Base-by-base conservation (phyloP, 1,140 invertebrate genomes). In the Pomacea maculata region DNA sequence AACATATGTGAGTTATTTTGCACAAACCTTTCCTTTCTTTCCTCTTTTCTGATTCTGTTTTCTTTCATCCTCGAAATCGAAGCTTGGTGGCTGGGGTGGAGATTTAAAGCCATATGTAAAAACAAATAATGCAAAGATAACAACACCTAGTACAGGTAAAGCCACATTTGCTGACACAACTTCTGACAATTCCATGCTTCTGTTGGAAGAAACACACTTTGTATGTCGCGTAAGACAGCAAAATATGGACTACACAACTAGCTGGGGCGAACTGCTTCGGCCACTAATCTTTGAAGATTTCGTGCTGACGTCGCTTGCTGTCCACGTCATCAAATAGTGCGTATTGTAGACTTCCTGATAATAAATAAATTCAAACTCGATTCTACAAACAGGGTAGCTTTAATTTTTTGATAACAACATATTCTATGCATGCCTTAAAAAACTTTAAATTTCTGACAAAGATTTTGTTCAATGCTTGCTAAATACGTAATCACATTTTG, bases 81-180 rank as follows among this genome's bases (percentile, higher is more conserved):
- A 91, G 84, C 88, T 91, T 67, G 91, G 90, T 78, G 91, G 91
- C 79, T 90, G 90, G 63, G 85, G 88, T 71, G 91, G 88, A 21
- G 91, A 89, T 85, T 90, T 90, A 83, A 92, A 92, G 70, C 91
- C 91, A 83, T 91, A 91, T 54, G 90, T 88, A 87, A 90, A 92
- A 71, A 92, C 91, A 25, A 92, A 82, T 79, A 92, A 84, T 54
- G 89, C 90, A 85, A 90, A 91, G 2, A 91, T 77, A 72, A 92
- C 81, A 76, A 92, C 91, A 34, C 87, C 90, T 55, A 90, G 84
- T 52, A 92, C 90, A 52, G 91, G 91, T 25, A 91, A 73, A 57
- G 89, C 90, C 79, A 91, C 89, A 68, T 89, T 85, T 45, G 88
- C 88, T 82, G 89, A 89, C 52, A 90, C 87, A 63, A 90, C 83